These are phyloP conservation scores for Drosophila athabasca DNA, from an alignment of 1,140 invertebrate genomes.

Conservation along the genomic window DNA sequence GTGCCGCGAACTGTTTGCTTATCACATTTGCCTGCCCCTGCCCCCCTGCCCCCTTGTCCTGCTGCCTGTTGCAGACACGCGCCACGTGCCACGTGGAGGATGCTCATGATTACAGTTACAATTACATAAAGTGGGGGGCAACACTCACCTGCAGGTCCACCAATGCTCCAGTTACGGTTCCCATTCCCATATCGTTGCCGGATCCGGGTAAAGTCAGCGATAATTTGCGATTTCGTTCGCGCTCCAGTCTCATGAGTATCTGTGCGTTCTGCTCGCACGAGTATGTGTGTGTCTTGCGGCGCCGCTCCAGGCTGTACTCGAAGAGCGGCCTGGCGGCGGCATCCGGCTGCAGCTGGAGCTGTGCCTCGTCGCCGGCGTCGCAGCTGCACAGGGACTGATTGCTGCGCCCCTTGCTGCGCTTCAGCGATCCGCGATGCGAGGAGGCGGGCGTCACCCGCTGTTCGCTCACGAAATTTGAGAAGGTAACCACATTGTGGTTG, in stretches of 20 bases:
- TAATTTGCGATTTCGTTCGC: constrained; percentile 81
- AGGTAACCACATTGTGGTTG: constrained; percentile 73
- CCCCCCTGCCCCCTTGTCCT: too few relatives aligned
- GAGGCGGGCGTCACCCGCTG: constrained; percentile 52
- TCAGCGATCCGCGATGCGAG: constrained; percentile 74
- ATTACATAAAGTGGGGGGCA: constrained; percentile 44
- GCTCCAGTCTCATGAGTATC: constrained; percentile 82
- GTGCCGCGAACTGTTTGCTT: constrained; percentile 72
- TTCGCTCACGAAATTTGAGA: constrained; percentile 74
- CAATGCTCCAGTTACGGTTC: constrained; percentile 1
- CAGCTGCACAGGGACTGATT: constrained; percentile 82
- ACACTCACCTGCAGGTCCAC: constrained; percentile 67
- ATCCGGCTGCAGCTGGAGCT: constrained; percentile 77
- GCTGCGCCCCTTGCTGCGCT: constrained; percentile 78
- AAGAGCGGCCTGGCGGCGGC: constrained; percentile 71
- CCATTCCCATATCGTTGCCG: constrained; percentile 25
- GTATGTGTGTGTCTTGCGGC: constrained; percentile 80
- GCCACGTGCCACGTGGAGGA: constrained; percentile 13
- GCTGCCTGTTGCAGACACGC: constrained; percentile 29
- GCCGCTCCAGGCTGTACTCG: constrained; percentile 80
- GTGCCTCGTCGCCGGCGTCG: constrained; percentile 75
- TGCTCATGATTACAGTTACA: constrained; percentile 69
- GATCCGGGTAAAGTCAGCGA: constrained; percentile 58
- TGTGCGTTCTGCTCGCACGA: constrained; percentile 83
- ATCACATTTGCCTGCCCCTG: constrained; percentile 57